These are phyloP conservation scores for Corella eumyota DNA, from an alignment of 23 tunicate genomes.

Conservation along the genomic window DNA sequence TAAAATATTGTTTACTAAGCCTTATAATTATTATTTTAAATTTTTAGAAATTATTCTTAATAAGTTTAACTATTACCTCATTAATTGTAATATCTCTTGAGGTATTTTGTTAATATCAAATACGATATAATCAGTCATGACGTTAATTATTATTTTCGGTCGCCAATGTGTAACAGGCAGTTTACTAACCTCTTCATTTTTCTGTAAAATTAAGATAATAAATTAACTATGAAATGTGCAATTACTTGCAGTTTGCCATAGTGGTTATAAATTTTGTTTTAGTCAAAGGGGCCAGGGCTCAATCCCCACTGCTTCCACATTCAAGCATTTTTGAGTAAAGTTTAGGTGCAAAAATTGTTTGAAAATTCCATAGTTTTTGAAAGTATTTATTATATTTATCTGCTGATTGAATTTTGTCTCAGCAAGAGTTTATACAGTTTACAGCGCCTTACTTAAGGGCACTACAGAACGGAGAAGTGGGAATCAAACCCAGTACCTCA, in stretches of 20 bases:
- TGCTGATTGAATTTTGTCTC: too few species aligned
- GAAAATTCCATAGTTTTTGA: too few species aligned
- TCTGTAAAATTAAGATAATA: neutral
- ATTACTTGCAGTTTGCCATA: neutral
- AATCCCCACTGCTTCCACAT: neutral
- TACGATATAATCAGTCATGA: conserved; percentile 59
- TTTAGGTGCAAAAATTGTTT: too few species aligned
- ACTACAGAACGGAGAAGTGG: too few species aligned
- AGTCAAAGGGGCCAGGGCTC: too few species aligned
- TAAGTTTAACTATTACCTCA: conserved; percentile 10
- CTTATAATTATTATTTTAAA: neutral
- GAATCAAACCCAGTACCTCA: too few species aligned
- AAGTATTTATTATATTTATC: too few species aligned
- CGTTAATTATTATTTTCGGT: conserved; percentile 42
- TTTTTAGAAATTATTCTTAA: conserved; percentile 2
- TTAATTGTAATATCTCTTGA: conserved; percentile 24
- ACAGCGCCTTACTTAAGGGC: too few species aligned
- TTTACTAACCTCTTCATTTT: neutral
- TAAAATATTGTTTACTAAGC: neutral
- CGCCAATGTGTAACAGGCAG: conserved; percentile 66
- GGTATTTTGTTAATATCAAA: conserved; percentile 62
- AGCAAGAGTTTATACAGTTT: too few species aligned
- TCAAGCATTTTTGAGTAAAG: too few species aligned
- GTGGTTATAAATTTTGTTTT: too few species aligned
- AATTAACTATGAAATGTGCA: neutral